Percentiles rank a stretch among this genome's conserved stretches.
Conservation (phyloP, 2,888 invertebrate genomes). For the Cataglyphis livida region DNA sequence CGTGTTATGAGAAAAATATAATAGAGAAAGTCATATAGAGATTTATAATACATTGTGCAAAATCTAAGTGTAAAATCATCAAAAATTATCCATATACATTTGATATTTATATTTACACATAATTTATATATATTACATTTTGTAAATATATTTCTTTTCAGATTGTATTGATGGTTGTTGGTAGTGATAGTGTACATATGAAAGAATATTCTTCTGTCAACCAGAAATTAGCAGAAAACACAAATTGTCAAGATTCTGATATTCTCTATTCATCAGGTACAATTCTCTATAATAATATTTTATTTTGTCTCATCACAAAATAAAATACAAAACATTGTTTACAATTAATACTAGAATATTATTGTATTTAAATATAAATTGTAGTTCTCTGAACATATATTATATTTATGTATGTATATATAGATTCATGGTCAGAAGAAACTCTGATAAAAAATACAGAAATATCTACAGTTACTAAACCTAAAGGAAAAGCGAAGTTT, state of each 20-base stretch:
- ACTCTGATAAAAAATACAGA: slow-evolving; percentile 61
- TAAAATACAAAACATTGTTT: not conserved
- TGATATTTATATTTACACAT: not conserved
- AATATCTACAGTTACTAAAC: slow-evolving; percentile 77
- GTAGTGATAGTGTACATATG: slow-evolving; percentile 81
- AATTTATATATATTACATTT: slow-evolving; percentile 28
- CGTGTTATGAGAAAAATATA: not conserved
- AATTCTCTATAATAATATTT: not conserved
- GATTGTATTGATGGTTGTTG: slow-evolving; percentile 84
- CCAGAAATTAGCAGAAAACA: slow-evolving; percentile 72
- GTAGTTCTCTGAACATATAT: not conserved
- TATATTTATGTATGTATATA: slow-evolving; percentile 22
- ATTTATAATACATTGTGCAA: not conserved
- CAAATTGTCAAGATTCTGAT: slow-evolving; percentile 60
- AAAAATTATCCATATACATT: not conserved
- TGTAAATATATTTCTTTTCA: slow-evolving; percentile 73
- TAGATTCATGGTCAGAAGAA: slow-evolving; percentile 59
- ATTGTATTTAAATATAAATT: not conserved
- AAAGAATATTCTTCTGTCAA: slow-evolving; percentile 79
- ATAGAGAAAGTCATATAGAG: not conserved
- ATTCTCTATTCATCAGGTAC: slow-evolving; percentile 69
- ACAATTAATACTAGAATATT: not conserved
- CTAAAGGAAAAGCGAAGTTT: slow-evolving; percentile 86
- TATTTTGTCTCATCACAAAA: not conserved
- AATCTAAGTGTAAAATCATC: not conserved